Conservation (phyloP, 2,113 vertebrate species). For the Candoia aspera region DNA sequence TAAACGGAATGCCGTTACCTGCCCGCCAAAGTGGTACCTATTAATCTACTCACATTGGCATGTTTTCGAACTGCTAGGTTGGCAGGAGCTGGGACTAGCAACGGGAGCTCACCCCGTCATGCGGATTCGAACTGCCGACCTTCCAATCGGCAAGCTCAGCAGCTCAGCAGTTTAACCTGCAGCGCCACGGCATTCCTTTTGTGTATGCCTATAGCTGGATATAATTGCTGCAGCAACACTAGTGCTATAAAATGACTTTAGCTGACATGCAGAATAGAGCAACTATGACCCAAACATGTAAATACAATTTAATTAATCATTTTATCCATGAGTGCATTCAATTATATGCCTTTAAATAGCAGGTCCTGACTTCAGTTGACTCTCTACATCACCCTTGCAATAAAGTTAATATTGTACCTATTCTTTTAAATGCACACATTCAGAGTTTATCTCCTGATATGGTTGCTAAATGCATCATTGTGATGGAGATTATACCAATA, state of each 20-base stretch:
- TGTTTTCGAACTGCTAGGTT: too few species aligned
- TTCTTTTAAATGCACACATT: conserved; percentile 39
- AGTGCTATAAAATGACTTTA: neutral
- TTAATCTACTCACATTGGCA: too few species aligned
- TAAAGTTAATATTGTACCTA: conserved; percentile 24
- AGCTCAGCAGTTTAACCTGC: too few species aligned
- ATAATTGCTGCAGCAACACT: neutral
- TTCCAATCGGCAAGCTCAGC: too few species aligned
- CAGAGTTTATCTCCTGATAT: neutral
- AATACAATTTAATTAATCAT: neutral
- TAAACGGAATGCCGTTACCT: too few species aligned
- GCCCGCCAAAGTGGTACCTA: too few species aligned
- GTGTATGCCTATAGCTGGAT: neutral
- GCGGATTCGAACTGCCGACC: too few species aligned
- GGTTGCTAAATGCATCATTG: conserved; percentile 19
- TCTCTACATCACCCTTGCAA: neutral
- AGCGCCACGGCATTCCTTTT: too few species aligned
- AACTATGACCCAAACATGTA: neutral
- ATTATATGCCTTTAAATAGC: neutral
- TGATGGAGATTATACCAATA: conserved; percentile 25
- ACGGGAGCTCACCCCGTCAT: too few species aligned
- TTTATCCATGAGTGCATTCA: neutral
- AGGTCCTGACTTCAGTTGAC: neutral
- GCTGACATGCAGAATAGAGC: neutral
- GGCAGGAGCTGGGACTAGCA: too few species aligned